Percentiles rank a stretch among this genome's conserved stretches.
phyloP scores from a whole-genome alignment of 1,140 invertebrate species.

The Lepidurus couesii region DNA sequence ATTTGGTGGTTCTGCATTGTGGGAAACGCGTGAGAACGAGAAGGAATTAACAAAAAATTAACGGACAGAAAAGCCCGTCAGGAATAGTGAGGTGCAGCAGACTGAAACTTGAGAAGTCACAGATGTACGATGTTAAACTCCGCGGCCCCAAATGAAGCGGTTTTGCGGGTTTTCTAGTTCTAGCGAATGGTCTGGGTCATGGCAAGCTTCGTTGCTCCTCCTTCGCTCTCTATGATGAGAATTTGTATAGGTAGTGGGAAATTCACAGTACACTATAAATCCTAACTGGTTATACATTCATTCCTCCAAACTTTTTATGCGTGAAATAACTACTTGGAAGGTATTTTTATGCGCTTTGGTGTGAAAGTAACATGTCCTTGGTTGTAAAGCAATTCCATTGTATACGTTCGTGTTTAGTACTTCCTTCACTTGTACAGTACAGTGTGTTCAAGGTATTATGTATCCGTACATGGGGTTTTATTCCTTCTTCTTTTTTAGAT shows the following conservation, averaged over 20 bases:
- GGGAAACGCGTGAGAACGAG: not conserved
- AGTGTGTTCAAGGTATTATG: too few relatives aligned
- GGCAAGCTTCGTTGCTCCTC: not conserved
- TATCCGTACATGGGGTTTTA: too few relatives aligned
- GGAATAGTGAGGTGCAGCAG: not conserved
- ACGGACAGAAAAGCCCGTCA: not conserved
- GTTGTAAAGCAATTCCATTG: too few relatives aligned
- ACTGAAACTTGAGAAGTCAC: slow-evolving; percentile 7
- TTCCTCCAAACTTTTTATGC: too few relatives aligned
- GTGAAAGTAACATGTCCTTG: too few relatives aligned
- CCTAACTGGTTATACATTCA: too few relatives aligned
- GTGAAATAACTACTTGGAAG: too few relatives aligned
- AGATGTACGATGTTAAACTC: slow-evolving; percentile 22
- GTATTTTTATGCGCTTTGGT: too few relatives aligned
- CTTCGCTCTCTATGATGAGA: not conserved
- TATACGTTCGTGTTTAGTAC: too few relatives aligned
- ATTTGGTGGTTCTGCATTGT: not conserved
- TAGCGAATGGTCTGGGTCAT: not conserved
- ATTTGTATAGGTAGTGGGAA: not conserved
- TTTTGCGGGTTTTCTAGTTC: slow-evolving; percentile 5
- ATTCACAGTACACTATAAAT: not conserved
- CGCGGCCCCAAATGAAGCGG: not conserved
- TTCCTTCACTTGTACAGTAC: too few relatives aligned
- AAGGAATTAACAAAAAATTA: slow-evolving; percentile 2
- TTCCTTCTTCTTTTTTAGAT: too few relatives aligned